Evolutionary conservation across 2,888 invertebrate species (phyloP), one percentile per base, ranked within the genome.

Genomic region (Aspidapion aeneum): DNA sequence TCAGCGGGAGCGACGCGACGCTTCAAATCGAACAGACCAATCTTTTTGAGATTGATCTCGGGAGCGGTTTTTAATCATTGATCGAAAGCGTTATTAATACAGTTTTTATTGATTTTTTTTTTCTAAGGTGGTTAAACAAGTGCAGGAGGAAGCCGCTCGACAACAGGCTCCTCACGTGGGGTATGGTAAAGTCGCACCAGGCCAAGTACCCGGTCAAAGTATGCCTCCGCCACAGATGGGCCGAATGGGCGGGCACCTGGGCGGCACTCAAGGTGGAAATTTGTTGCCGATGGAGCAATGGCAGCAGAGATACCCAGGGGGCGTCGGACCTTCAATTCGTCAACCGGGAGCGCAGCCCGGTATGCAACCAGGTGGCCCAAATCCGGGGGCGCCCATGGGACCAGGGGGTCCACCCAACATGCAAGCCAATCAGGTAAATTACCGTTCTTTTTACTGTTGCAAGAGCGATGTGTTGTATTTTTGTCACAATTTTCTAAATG

Each of bases 121-220:
- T 35, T 35, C 12, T 35, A 35, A 35, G 35, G 80, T 80, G 20
- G 80, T 80, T 1, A 79, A 76, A 57, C 76, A 87, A 81, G 91
- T 96, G 1, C 95, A 96, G 78, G 95, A 94, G 76, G 94, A 94
- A 77, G 95, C 94, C 58, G 94, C 94, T 7, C 84, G 94, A 55
- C 94, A 96, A 76, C 93, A 93, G 77, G 90, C 89, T 56, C 91
- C 93, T 48, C 90, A 91, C 72, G 79, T 78, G 9, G 84, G 85
- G 58, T 93, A 91, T 74, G 93, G 93, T 68, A 93, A 94, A 80
- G 86, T 86, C 5, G 83, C 84, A 61, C 89, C 90, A 49, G 80
- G 78, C 2, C 80, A 82, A 56, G 80, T 80, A 12, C 81, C 81
- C 18, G 81, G 81, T 60, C 81, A 82, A 68, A 78, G 79, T 58